phyloP scores from a whole-genome alignment of 2,888 invertebrate species.

The Papilio demoleus region DNA sequence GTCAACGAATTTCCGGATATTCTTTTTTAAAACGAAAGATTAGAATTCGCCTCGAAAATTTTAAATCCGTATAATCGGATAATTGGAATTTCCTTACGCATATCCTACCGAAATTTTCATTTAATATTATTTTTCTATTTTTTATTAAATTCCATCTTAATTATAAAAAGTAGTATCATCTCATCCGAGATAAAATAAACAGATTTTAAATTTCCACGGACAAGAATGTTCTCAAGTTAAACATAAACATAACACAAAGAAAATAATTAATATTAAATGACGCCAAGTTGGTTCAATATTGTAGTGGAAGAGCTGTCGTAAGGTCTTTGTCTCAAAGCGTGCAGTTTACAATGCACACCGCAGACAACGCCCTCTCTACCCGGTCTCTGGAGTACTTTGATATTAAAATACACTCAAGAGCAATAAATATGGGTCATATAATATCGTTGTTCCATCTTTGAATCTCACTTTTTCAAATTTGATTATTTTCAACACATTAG shows the following conservation, averaged over 20 bases:
- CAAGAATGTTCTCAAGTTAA: background rate
- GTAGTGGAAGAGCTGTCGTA: background rate
- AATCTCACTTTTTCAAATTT: too few relatives aligned
- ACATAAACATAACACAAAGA: background rate
- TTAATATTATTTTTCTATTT: background rate
- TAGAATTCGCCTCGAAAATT: background rate
- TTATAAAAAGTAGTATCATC: background rate
- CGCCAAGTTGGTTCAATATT: conserved; percentile 11
- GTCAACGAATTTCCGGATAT: background rate
- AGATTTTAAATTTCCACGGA: background rate
- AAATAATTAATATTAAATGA: background rate
- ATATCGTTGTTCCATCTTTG: too few relatives aligned
- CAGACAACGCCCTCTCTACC: conserved; percentile 22
- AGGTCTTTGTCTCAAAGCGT: conserved; percentile 33
- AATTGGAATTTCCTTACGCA: background rate
- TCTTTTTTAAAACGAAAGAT: background rate
- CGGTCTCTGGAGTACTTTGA: conserved; percentile 14
- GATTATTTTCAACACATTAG: too few relatives aligned
- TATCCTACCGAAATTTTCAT: background rate
- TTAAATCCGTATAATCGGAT: background rate
- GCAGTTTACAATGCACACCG: conserved; percentile 29
- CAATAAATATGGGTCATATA: too few relatives aligned
- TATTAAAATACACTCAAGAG: background rate
- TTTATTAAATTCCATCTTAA: background rate
- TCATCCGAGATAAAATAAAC: background rate